These are phyloP conservation scores for Phenacoccus solenopsis DNA, from an alignment of 1,140 invertebrate genomes.

Conservation along the genomic window DNA sequence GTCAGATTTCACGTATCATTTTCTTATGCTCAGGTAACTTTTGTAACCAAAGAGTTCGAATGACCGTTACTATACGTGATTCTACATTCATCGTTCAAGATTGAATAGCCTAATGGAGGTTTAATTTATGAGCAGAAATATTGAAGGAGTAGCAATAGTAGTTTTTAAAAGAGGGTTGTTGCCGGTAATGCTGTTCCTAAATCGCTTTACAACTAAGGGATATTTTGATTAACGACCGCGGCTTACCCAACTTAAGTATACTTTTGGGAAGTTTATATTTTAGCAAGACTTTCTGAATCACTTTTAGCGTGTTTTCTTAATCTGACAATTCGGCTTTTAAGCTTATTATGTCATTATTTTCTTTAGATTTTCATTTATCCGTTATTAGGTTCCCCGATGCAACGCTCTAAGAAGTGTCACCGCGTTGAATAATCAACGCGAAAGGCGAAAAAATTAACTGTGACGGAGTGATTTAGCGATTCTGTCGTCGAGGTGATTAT, in stretches of 20 bases:
- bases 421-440: not conserved
- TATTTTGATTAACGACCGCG: constrained; percentile 14
- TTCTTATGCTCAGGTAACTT: too few species aligned
- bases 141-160: not conserved
- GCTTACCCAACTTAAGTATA: constrained; percentile 13
- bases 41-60: too few species aligned
- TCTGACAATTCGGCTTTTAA: constrained; percentile 14
- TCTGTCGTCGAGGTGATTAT: too few species aligned
- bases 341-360: constrained; percentile 18
- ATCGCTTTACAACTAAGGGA: constrained; percentile 12
- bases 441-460: not conserved
- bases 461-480: too few species aligned
- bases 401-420: not conserved
- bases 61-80: too few species aligned
- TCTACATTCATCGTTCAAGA: not conserved
- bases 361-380: constrained; percentile 15
- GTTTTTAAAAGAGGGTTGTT: constrained; percentile 15
- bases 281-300: constrained; percentile 4
- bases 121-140: constrained; percentile 13
- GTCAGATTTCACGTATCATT: too few species aligned
- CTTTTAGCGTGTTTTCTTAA: constrained; percentile 15
- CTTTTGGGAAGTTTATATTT: constrained; percentile 14
- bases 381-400: not conserved
- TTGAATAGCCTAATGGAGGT: not conserved
- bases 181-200: constrained; percentile 7